These are phyloP conservation scores for Lithophane semibrunnea DNA, from an alignment of 2,888 invertebrate species.

Conservation along the genomic window DNA sequence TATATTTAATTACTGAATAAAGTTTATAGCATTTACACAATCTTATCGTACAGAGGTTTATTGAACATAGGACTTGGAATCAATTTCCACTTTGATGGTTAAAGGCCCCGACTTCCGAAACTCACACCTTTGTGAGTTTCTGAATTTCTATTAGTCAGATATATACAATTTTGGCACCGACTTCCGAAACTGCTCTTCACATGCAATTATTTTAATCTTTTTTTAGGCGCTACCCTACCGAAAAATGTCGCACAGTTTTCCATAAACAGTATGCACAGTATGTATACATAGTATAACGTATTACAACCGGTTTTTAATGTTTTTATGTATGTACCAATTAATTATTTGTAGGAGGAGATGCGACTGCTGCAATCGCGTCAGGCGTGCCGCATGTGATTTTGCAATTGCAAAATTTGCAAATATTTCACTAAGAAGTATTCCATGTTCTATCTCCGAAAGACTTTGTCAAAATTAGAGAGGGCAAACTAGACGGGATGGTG, in stretches of 20 bases:
- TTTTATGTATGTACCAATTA: neutral
- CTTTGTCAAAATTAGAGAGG: neutral
- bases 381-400: neutral
- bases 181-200: neutral
- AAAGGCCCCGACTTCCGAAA: neutral
- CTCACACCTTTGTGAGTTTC: neutral
- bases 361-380: neutral
- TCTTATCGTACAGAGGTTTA: neutral
- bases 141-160: neutral
- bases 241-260: neutral
- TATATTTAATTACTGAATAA: constrained; percentile 9
- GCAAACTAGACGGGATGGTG: neutral
- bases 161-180: neutral
- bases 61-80: neutral
- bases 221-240: neutral
- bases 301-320: neutral
- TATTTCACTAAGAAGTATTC: neutral
- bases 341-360: neutral
- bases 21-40: constrained; percentile 15
- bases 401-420: neutral
- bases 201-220: neutral
- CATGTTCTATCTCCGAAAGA: neutral
- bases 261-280: neutral
- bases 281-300: neutral
- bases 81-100: neutral